Conservation (phyloP, 2,113 vertebrate genomes). For the Drymodes brunneopygia region DNA sequence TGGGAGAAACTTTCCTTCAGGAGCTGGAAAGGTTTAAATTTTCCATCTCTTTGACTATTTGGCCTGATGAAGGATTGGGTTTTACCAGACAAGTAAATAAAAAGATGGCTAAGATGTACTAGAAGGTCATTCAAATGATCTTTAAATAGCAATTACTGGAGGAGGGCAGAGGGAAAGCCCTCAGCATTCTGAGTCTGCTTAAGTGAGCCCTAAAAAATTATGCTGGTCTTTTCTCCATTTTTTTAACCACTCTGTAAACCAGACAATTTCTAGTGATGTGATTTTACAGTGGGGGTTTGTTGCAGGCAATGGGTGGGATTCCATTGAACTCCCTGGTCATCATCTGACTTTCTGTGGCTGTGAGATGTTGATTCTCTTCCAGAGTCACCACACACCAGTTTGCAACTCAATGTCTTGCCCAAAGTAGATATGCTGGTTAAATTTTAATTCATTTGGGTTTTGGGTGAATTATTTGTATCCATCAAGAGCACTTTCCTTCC, state of each 20-base stretch:
- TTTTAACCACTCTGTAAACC: neutral
- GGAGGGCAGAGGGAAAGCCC: neutral
- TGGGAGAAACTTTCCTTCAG: conserved; percentile 83
- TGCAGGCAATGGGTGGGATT: neutral
- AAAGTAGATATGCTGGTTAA: neutral
- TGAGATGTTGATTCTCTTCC: neutral
- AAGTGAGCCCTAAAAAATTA: conserved; percentile 17
- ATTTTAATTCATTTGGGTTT: neutral
- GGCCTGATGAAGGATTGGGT: conserved; percentile 73
- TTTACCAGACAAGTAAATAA: conserved; percentile 80
- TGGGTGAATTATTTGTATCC: neutral
- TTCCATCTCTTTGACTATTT: conserved; percentile 83
- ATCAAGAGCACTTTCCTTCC: neutral
- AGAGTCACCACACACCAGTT: neutral
- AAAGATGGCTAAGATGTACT: conserved; percentile 78
- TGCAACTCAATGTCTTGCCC: neutral
- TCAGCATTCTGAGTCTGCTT: neutral
- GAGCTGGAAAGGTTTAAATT: conserved; percentile 82
- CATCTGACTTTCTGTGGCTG: neutral
- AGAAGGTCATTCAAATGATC: conserved; percentile 76
- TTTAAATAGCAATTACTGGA: conserved; percentile 84
- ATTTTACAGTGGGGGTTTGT: neutral
- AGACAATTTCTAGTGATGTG: neutral
- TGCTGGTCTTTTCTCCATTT: neutral
- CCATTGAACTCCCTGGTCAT: neutral